phyloP scores from a whole-genome alignment of 2,113 vertebrate genomes.

The Ascaphus truei region DNA sequence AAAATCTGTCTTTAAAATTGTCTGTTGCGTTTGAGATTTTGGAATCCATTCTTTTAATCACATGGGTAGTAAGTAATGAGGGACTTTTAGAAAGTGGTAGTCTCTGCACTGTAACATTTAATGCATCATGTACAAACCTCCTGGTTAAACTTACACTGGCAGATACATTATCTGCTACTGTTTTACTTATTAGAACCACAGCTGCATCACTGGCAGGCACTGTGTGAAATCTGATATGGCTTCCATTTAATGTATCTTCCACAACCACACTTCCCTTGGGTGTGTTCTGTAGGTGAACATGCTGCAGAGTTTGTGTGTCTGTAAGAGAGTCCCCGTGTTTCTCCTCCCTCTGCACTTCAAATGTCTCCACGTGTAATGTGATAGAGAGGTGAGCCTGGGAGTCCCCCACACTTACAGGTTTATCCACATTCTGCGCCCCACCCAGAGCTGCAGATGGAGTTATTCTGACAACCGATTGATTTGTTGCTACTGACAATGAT shows the following conservation, averaged over 20 bases:
- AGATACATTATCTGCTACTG: not conserved
- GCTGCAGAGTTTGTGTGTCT: not conserved
- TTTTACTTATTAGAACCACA: not conserved
- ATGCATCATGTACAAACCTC: not conserved
- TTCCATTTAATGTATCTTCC: not conserved
- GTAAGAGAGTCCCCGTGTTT: not conserved
- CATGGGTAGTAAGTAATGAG: slow-evolving; percentile 40
- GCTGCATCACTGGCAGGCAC: not conserved
- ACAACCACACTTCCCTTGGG: not conserved
- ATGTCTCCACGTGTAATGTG: not conserved
- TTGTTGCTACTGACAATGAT: not conserved
- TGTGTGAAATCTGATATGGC: not conserved
- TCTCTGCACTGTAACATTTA: not conserved
- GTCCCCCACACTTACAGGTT: not conserved
- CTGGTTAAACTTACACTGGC: not conserved
- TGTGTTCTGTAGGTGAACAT: not conserved
- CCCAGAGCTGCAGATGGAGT: not conserved
- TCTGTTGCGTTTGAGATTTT: not conserved
- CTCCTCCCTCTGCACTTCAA: not conserved
- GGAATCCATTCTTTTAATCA: not conserved
- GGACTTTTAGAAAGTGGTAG: not conserved
- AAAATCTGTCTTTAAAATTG: not conserved
- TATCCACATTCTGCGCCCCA: not conserved
- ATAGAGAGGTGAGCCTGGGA: not conserved
- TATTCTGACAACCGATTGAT: not conserved